Evolutionary conservation across 2,797 vertebrate genomes (phyloP).

Genomic region (Fratercula arctica): DNA sequence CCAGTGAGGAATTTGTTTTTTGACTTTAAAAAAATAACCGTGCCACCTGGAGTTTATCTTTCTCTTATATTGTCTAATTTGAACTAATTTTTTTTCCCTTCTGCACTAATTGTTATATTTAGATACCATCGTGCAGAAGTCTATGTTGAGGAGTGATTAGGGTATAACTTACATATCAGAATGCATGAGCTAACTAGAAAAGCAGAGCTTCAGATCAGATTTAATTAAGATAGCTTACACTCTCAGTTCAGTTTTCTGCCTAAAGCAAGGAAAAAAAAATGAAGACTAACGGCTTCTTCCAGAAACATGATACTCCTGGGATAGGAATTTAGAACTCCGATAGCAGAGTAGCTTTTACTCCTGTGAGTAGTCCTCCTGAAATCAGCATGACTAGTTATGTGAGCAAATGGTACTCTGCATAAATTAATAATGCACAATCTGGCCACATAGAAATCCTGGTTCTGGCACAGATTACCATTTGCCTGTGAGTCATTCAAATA

Average conservation of each 20-base stretch:
- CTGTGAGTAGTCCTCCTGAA: slow-evolving; percentile 5
- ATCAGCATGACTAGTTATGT: not conserved
- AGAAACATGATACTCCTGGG: slow-evolving; percentile 28
- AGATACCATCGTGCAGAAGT: slow-evolving; percentile 24
- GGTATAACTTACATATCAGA: slow-evolving; percentile 32
- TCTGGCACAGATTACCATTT: slow-evolving; percentile 6
- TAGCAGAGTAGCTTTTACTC: slow-evolving; percentile 12
- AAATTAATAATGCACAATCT: slow-evolving; percentile 30
- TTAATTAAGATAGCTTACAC: slow-evolving; percentile 65
- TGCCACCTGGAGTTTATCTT: slow-evolving; percentile 56
- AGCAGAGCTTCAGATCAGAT: slow-evolving; percentile 57
- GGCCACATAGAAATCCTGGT: not conserved
- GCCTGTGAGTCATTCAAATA: not conserved
- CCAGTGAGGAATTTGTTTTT: not conserved
- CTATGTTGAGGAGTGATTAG: slow-evolving; percentile 16
- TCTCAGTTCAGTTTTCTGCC: slow-evolving; percentile 55
- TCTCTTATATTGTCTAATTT: slow-evolving; percentile 19
- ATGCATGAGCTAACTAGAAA: slow-evolving; percentile 36
- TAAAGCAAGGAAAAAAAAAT: slow-evolving; percentile 45
- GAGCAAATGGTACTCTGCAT: slow-evolving; percentile 18
- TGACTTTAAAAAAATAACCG: not conserved
- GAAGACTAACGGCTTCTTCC: slow-evolving; percentile 44
- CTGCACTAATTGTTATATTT: slow-evolving; percentile 56
- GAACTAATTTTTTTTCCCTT: not conserved
- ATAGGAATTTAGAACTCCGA: slow-evolving; percentile 26